Evolutionary conservation across 2,797 vertebrate genomes (phyloP).

Genomic region (Paedocypris micromegethes): DNA sequence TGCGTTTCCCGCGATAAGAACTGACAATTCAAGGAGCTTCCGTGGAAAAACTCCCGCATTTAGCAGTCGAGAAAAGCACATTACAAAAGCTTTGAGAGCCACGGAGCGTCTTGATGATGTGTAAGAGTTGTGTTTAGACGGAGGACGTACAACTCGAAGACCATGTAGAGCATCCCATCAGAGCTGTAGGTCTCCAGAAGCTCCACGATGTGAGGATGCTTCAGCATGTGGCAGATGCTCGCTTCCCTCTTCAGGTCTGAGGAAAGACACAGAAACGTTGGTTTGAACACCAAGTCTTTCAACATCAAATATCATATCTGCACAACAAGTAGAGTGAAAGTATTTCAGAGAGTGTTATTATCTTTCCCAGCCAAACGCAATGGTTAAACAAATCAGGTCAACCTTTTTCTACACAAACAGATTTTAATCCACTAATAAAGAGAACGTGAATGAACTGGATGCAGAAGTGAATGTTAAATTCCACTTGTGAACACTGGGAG

Average conservation of each 20-base stretch:
- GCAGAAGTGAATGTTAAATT: not conserved
- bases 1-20: slow-evolving; percentile 39
- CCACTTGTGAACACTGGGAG: slow-evolving; percentile 22
- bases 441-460: too few relatives aligned
- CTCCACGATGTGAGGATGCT: slow-evolving; percentile 98
- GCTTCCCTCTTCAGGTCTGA: slow-evolving; percentile 98
- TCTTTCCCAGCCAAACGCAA: too few relatives aligned
- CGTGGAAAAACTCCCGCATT: slow-evolving; percentile 16
- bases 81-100: slow-evolving; percentile 8
- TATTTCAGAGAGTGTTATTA: too few relatives aligned
- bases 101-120: not conserved
- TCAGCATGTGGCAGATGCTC: slow-evolving; percentile 99
- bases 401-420: too few relatives aligned
- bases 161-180: slow-evolving; percentile 99
- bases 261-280: slow-evolving; percentile 9
- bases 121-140: not conserved
- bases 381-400: too few relatives aligned
- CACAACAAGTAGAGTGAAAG: not conserved
- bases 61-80: slow-evolving; percentile 13
- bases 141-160: slow-evolving; percentile 95
- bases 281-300: not conserved
- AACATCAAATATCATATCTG: not conserved
- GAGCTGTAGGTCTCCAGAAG: slow-evolving; percentile 98
- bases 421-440: too few relatives aligned
- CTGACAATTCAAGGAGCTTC: not conserved